These are phyloP conservation scores for Bolborhynchus lineola DNA, from an alignment of 2,113 vertebrate species.

Conservation along the genomic window DNA sequence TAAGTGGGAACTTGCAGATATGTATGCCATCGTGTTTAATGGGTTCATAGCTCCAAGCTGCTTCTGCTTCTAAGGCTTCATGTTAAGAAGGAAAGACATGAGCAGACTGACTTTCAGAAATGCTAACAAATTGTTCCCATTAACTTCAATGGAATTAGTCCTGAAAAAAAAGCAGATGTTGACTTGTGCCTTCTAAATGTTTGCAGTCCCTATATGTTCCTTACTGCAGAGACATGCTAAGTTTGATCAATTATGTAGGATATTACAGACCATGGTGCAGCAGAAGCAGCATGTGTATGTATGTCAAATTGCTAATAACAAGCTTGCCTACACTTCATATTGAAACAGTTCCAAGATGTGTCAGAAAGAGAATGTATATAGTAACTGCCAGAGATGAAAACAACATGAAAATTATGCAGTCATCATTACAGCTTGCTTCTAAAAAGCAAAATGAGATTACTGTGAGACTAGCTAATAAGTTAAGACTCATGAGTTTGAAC, in stretches of 20 bases:
- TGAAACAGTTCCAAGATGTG: background rate
- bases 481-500: constrained; percentile 21
- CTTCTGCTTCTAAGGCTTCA: background rate
- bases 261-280: background rate
- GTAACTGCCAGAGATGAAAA: constrained; percentile 52
- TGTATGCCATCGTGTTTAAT: background rate
- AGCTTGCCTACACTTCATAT: constrained; percentile 32
- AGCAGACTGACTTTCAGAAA: background rate
- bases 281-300: background rate
- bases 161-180: background rate
- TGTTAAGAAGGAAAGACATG: background rate
- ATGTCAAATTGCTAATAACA: constrained; percentile 39
- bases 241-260: background rate
- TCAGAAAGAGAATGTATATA: constrained; percentile 15
- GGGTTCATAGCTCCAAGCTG: background rate
- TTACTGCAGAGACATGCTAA: background rate
- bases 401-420: constrained; percentile 20
- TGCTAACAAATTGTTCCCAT: background rate
- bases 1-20: background rate
- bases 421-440: background rate
- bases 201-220: background rate
- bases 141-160: background rate
- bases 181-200: background rate
- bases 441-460: background rate
- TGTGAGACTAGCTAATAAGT: constrained; percentile 31